Percentiles rank a stretch among this genome's conserved stretches.
phyloP scores from a whole-genome alignment of 2,797 vertebrate genomes.

The Argentina silus region DNA sequence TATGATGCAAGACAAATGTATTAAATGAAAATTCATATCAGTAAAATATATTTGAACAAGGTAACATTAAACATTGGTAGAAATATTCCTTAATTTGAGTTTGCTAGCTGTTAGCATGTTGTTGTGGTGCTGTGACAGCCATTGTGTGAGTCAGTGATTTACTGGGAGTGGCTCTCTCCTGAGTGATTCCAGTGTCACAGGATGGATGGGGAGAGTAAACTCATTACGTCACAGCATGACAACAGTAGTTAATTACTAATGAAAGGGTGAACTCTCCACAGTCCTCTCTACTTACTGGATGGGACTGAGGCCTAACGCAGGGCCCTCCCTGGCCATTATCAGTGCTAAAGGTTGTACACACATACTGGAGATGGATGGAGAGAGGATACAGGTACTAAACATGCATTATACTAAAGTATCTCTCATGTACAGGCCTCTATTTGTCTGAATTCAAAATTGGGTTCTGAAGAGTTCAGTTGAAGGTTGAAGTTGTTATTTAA shows the following conservation, averaged over 20 bases:
- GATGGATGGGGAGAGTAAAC: slow-evolving; percentile 50
- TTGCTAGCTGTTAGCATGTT: background rate
- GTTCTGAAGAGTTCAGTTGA: background rate
- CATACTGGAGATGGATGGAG: background rate
- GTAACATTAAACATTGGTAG: no score
- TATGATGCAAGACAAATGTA: no score
- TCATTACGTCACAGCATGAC: slow-evolving; percentile 61
- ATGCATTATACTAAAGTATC: background rate
- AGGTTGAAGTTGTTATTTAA: slow-evolving; percentile 39
- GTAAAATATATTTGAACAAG: no score
- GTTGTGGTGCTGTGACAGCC: slow-evolving; percentile 19
- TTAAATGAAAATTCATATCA: no score
- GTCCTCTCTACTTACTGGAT: slow-evolving; percentile 10
- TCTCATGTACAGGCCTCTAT: background rate
- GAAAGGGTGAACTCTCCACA: slow-evolving; percentile 45
- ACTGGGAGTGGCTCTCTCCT: slow-evolving; percentile 41
- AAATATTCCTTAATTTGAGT: background rate
- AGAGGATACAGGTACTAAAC: background rate
- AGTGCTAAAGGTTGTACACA: slow-evolving; percentile 21
- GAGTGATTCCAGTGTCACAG: slow-evolving; percentile 42
- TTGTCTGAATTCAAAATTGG: background rate
- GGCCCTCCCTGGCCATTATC: background rate
- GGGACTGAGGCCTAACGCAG: background rate
- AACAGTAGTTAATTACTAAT: slow-evolving; percentile 63
- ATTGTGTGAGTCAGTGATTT: slow-evolving; percentile 36